Percentiles rank a stretch among this genome's conserved stretches.
These are phyloP conservation scores for Potorous gilbertii DNA, from an alignment of 2,797 vertebrate species.

Conservation along the genomic window DNA sequence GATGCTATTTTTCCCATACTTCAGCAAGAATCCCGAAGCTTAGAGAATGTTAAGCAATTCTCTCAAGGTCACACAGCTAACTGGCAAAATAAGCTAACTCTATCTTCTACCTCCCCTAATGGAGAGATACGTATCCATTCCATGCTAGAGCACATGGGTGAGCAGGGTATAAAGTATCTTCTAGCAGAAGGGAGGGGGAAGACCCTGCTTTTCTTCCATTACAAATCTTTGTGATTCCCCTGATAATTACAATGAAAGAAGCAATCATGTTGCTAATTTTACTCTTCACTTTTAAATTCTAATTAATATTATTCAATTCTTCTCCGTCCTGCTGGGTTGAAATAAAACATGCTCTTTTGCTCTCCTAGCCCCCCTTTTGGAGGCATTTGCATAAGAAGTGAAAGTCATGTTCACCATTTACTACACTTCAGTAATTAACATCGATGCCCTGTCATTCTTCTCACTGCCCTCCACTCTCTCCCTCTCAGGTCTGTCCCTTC, in stretches of 20 bases:
- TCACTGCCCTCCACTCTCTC: constrained; percentile 53
- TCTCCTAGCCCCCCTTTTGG: constrained; percentile 51
- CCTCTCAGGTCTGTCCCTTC: neutral
- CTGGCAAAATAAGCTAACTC: neutral
- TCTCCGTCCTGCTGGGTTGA: constrained; percentile 80
- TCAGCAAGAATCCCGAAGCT: neutral
- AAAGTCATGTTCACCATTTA: constrained; percentile 66
- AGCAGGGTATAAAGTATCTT: neutral
- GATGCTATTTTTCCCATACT: neutral
- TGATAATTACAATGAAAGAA: constrained; percentile 71
- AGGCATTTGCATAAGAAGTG: constrained; percentile 73
- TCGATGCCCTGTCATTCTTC: constrained; percentile 47
- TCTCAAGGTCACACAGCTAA: neutral
- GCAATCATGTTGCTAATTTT: constrained; percentile 77
- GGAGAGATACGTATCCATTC: neutral
- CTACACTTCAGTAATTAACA: constrained; percentile 72
- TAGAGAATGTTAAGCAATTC: neutral
- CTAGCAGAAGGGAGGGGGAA: neutral
- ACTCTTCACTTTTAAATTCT: constrained; percentile 76
- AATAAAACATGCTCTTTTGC: constrained; percentile 60
- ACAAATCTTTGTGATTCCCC: constrained; percentile 41
- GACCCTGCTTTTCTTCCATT: neutral
- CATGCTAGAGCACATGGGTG: neutral
- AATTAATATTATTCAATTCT: constrained; percentile 82
- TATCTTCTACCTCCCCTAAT: neutral